Conservation (phyloP, 2,888 invertebrate species). For the Chesias legatella region DNA sequence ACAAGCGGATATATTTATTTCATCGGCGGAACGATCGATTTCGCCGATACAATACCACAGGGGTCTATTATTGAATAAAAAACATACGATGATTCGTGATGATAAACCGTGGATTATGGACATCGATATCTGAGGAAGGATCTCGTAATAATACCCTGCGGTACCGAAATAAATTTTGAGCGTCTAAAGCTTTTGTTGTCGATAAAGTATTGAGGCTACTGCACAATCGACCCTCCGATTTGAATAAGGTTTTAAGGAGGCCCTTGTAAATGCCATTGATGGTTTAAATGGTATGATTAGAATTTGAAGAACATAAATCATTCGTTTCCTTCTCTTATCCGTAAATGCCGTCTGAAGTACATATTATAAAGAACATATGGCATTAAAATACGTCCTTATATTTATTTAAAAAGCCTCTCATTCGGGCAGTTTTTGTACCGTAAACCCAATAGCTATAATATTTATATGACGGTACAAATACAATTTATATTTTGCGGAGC, state of each 20-base stretch:
- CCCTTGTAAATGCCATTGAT: neutral
- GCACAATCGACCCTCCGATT: constrained; percentile 5
- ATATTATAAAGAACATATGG: too few species aligned
- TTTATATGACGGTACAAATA: neutral
- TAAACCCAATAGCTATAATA: too few species aligned
- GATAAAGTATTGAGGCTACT: constrained; percentile 22
- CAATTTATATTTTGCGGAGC: neutral
- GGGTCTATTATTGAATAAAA: constrained; percentile 25
- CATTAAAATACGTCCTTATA: too few species aligned
- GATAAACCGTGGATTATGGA: constrained; percentile 37
- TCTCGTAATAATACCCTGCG: constrained; percentile 52
- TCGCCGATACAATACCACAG: constrained; percentile 15
- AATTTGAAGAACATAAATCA: too few species aligned
- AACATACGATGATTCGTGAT: constrained; percentile 31
- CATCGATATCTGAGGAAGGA: constrained; percentile 40
- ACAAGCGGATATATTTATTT: constrained; percentile 14
- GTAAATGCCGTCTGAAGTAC: too few species aligned
- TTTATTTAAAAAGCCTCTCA: too few species aligned
- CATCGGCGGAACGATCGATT: constrained; percentile 9
- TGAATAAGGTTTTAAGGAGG: neutral
- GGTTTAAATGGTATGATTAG: constrained; percentile 1
- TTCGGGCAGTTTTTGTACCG: too few species aligned
- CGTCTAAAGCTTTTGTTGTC: constrained; percentile 38
- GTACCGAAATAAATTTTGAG: constrained; percentile 46
- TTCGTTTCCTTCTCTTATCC: too few species aligned